phyloP scores from a whole-genome alignment of 2,888 invertebrate species.

The Nephrotoma appendiculata region DNA sequence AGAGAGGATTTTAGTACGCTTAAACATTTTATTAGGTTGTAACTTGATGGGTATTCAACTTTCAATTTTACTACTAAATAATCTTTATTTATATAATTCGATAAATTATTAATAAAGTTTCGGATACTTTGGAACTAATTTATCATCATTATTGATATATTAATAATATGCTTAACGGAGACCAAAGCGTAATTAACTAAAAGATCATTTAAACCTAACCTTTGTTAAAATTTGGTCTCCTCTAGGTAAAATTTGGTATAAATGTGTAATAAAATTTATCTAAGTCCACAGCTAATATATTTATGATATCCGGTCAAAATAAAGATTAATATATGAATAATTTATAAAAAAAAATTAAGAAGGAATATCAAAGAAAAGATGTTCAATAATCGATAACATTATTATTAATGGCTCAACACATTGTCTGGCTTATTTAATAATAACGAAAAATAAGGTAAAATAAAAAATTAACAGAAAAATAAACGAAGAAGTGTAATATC shows the following conservation, averaged over 20 bases:
- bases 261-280: not conserved
- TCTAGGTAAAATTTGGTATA: not conserved
- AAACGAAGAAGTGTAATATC: not conserved
- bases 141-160: not conserved
- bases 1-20: not conserved
- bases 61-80: not conserved
- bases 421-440: not conserved
- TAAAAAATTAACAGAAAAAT: not conserved
- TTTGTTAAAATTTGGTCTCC: not conserved
- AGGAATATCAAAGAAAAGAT: not conserved
- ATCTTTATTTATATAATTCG: not conserved
- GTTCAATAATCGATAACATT: constrained; percentile 7
- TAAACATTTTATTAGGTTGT: not conserved
- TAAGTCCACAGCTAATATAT: not conserved
- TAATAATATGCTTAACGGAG: not conserved
- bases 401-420: constrained; percentile 6
- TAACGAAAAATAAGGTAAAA: not conserved
- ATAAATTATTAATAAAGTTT: not conserved
- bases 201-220: not conserved
- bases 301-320: constrained; percentile 7
- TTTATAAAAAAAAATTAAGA: not conserved
- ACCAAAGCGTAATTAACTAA: not conserved
- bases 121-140: not conserved
- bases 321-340: not conserved
- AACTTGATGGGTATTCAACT: not conserved